These are phyloP conservation scores for Patella pellucida DNA, from an alignment of 2,888 invertebrate genomes.

Conservation along the genomic window DNA sequence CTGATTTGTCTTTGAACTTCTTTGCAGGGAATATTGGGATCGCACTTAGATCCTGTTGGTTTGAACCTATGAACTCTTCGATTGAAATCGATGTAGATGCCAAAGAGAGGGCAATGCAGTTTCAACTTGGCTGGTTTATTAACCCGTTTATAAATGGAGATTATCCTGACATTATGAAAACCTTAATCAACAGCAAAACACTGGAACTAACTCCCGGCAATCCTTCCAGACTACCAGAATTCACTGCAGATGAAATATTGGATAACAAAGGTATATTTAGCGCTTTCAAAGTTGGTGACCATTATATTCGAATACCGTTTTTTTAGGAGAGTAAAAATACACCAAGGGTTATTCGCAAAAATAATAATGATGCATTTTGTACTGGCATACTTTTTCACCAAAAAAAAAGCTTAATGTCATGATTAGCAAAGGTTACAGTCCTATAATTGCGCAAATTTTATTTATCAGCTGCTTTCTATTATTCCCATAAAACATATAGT, in stretches of 20 bases:
- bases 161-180: slow-evolving; percentile 68
- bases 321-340: too few relatives aligned
- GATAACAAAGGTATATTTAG: slow-evolving; percentile 38
- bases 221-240: slow-evolving; percentile 41
- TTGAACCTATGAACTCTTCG: not conserved
- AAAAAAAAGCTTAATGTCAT: too few relatives aligned
- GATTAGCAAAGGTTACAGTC: too few relatives aligned
- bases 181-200: slow-evolving; percentile 29
- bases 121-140: not conserved
- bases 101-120: not conserved
- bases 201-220: slow-evolving; percentile 12
- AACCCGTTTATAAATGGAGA: slow-evolving; percentile 66
- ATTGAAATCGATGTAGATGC: not conserved
- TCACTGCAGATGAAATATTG: slow-evolving; percentile 37
- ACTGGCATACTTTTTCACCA: too few relatives aligned
- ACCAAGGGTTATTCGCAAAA: too few relatives aligned
- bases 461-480: too few relatives aligned
- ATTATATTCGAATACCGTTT: not conserved
- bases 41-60: not conserved
- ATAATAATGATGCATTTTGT: too few relatives aligned
- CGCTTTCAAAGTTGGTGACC: not conserved
- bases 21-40: not conserved
- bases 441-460: too few relatives aligned
- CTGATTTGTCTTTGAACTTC: not conserved
- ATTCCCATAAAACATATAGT: too few relatives aligned